phyloP scores from a whole-genome alignment of 2,113 vertebrate genomes.

The Astur gentilis region DNA sequence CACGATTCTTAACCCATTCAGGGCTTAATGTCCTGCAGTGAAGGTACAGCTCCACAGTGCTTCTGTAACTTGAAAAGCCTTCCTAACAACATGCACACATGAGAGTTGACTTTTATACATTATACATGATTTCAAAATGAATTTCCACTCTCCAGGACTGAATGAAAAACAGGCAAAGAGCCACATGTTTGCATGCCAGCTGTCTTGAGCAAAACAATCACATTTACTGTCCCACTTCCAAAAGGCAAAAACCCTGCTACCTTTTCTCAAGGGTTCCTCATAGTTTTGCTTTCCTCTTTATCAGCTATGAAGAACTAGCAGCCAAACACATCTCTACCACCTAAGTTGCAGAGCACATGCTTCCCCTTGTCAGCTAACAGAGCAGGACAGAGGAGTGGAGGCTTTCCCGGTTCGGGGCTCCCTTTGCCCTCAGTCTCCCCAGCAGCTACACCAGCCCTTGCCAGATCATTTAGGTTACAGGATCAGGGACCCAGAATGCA shows the following conservation, averaged over 20 bases:
- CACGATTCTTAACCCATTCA: background rate
- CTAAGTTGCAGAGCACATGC: background rate
- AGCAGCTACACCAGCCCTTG: background rate
- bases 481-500: background rate
- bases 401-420: accelerated
- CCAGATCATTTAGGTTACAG: background rate
- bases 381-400: background rate
- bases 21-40: background rate
- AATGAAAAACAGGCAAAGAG: background rate
- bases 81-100: background rate
- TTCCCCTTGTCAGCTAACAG: background rate
- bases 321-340: background rate
- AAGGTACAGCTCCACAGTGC: background rate
- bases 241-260: background rate
- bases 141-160: background rate
- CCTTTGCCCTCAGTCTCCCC: background rate
- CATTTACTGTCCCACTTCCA: background rate
- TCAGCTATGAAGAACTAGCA: background rate
- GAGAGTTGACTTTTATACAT: background rate
- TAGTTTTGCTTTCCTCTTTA: background rate
- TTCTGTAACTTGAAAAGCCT: background rate
- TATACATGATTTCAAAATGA: background rate
- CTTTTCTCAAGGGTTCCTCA: background rate
- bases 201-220: background rate
- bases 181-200: background rate